Evolutionary conservation across 2,888 invertebrate genomes (phyloP), one percentile per base, ranked within the genome.

Genomic region (Andricus quercusramuli): DNA sequence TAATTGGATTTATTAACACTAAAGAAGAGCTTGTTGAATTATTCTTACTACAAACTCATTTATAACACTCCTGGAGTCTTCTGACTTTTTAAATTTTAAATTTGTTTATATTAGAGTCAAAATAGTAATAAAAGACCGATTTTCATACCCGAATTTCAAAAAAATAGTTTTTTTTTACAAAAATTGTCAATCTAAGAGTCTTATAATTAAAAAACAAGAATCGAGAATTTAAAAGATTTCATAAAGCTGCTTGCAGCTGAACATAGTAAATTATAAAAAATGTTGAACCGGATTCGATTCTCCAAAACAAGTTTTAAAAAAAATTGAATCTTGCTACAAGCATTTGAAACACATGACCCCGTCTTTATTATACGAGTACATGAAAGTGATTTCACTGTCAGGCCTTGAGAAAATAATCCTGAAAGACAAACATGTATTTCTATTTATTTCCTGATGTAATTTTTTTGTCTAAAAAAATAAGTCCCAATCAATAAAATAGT

Each of bases 311-410:
- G 66, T 41, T 41, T n/a, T 41, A 0, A 41, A 67, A 67, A 41
- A 37, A 65, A 67, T 66, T 32, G 11, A 20, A 37, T 37, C 29
- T 32, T 66, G 32, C 32, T 67, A 22, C 11, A 67, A 41, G 17
- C 0, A 17, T 2, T n/a, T 41, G 22, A 37, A n/a, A 41, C n/a
- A 41, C 2, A 20, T 67, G 13, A n/a, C 37, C 37, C 56, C 56
- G 56, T 17, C 56, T 56, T n/a, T n/a, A 8, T 56, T 56, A n/a
- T n/a, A n/a, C 51, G 20, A 20, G 9, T 56, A 56, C 8, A n/a
- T 8, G 56, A 56, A 56, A 56, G n/a, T 56, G n/a, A 56, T 56
- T 51, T 56, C n/a, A 56, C n/a, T 56, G n/a, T 56, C 56, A 56
- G 56, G n/a, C 56, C 56, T 56, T 56, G 56, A 56, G 8, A 9